Evolutionary conservation across 2,113 vertebrate species (phyloP).

Genomic region (Anarrhichthys ocellatus): DNA sequence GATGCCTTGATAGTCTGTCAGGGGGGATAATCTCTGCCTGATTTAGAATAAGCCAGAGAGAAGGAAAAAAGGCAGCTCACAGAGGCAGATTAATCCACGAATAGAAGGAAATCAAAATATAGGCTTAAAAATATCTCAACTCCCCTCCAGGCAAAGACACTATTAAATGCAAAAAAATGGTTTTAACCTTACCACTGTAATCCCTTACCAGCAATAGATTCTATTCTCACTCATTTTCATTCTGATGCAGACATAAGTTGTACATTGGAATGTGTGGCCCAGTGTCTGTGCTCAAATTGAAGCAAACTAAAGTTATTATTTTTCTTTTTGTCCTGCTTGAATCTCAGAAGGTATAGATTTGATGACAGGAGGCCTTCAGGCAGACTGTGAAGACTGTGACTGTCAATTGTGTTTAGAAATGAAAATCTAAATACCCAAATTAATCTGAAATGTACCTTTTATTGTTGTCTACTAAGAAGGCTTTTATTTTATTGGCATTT

Average conservation of each 20-base stretch:
- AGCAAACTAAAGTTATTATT: constrained; percentile 29
- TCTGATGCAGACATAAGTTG: constrained; percentile 40
- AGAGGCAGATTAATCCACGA: constrained; percentile 74
- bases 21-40: constrained; percentile 72
- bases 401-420: background rate
- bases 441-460: background rate
- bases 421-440: background rate
- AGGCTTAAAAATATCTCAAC: constrained; percentile 72
- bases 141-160: constrained; percentile 73
- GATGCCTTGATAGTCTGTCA: constrained; percentile 75
- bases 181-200: constrained; percentile 76
- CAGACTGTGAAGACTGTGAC: background rate
- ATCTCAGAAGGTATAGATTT: background rate
- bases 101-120: constrained; percentile 75
- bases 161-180: constrained; percentile 69
- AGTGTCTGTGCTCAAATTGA: constrained; percentile 12
- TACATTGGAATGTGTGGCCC: constrained; percentile 43
- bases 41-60: constrained; percentile 72
- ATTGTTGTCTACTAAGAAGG: background rate
- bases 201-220: constrained; percentile 64
- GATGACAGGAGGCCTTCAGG: constrained; percentile 1
- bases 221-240: constrained; percentile 58
- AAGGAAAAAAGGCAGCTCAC: constrained; percentile 44
- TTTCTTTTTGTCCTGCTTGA: background rate
- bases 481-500: background rate